A percentile compares a stretch with the other conserved stretches of the same genome.
Conservation (phyloP, 2,113 vertebrate species). For the Scartelaos histophorus region DNA sequence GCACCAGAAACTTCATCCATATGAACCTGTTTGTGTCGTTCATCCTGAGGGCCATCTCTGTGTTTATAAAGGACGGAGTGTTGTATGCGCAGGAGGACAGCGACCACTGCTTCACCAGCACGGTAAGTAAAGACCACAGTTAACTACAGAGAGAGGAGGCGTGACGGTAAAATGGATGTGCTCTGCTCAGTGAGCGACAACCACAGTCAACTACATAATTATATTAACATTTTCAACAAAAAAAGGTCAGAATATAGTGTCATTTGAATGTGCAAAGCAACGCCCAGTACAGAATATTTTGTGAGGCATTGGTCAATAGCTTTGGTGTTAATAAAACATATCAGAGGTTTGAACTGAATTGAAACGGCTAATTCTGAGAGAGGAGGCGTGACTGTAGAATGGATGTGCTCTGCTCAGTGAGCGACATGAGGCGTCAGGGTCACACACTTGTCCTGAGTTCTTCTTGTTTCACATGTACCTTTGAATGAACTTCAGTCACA, state of each 20-base stretch:
- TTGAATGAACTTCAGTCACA: conserved; percentile 45
- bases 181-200: conserved; percentile 6
- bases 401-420: background rate
- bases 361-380: background rate
- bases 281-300: background rate
- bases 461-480: conserved; percentile 32
- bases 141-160: conserved; percentile 6
- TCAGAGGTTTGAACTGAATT: background rate
- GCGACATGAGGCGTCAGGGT: conserved; percentile 7
- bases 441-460: conserved; percentile 9
- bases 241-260: too few species aligned
- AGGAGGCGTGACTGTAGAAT: conserved; percentile 8
- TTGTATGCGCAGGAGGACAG: conserved; percentile 91
- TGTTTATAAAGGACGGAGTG: conserved; percentile 96
- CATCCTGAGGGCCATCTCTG: conserved; percentile 94
- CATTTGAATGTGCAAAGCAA: too few species aligned
- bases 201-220: too few species aligned
- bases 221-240: too few species aligned
- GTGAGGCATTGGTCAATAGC: conserved; percentile 8
- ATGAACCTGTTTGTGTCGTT: conserved; percentile 98
- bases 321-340: conserved; percentile 4
- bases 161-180: background rate
- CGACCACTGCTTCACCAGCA: conserved; percentile 89
- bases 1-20: conserved; percentile 98
- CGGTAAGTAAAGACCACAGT: conserved; percentile 68